Conservation (phyloP, 1,140 invertebrate species). For the Argopecten irradians region DNA sequence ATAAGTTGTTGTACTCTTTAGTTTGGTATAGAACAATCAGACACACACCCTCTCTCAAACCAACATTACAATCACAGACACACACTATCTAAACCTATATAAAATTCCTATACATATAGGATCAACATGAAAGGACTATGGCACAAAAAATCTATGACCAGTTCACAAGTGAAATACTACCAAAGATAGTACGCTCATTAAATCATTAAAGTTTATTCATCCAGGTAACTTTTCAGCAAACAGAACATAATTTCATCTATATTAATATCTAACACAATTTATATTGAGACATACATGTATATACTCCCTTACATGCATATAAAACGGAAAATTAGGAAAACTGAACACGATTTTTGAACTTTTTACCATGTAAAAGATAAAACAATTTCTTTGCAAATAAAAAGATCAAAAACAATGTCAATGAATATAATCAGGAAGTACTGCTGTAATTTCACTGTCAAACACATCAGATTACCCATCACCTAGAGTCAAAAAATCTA, state of each 20-base stretch:
- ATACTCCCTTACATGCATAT: too few species aligned
- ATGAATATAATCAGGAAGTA: neutral
- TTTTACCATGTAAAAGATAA: constrained; percentile 4
- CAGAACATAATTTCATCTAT: too few species aligned
- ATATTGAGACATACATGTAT: neutral
- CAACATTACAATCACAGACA: neutral
- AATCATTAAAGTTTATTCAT: neutral
- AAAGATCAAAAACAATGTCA: constrained; percentile 9
- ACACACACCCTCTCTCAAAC: neutral
- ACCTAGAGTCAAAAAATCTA: neutral
- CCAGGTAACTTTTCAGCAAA: neutral
- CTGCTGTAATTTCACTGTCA: neutral
- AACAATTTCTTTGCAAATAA: neutral
- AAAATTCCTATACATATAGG: neutral
- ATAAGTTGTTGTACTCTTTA: too few species aligned
- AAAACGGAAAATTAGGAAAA: neutral
- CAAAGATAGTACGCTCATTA: neutral
- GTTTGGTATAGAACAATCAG: neutral
- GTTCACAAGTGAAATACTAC: neutral
- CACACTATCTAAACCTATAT: neutral
- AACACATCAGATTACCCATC: neutral
- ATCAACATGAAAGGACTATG: neutral
- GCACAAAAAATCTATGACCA: constrained; percentile 17
- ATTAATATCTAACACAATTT: neutral
- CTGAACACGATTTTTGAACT: constrained; percentile 10